These are phyloP conservation scores for Acleris laterana DNA, from an alignment of 2,888 invertebrate species.

Conservation along the genomic window DNA sequence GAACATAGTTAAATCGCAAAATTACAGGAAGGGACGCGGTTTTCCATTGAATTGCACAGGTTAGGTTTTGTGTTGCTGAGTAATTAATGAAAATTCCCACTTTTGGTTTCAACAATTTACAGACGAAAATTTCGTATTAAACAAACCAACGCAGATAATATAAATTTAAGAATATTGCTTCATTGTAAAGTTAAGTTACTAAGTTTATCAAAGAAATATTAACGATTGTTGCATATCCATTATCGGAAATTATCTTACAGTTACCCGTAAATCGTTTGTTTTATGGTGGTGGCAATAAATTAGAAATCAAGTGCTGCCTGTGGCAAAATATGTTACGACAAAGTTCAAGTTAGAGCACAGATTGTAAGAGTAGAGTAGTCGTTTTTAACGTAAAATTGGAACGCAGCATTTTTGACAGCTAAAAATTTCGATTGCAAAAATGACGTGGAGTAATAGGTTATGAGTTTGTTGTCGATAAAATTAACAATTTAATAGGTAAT, in stretches of 20 bases:
- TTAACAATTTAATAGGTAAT: constrained; percentile 53
- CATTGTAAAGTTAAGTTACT: too few relatives aligned
- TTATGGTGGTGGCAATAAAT: neutral
- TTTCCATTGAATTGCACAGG: constrained; percentile 31
- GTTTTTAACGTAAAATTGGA: constrained; percentile 19
- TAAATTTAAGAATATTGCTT: too few relatives aligned
- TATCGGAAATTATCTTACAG: too few relatives aligned
- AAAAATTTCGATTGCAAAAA: constrained; percentile 51
- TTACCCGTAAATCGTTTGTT: too few relatives aligned
- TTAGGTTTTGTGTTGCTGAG: constrained; percentile 25
- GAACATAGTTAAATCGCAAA: constrained; percentile 9
- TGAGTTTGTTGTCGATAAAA: constrained; percentile 60
- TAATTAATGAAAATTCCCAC: neutral
- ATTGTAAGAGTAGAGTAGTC: neutral
- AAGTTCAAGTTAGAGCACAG: too few relatives aligned
- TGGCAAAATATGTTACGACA: neutral
- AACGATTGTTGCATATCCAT: too few relatives aligned
- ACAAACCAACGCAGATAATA: neutral
- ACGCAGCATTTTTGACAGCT: constrained; percentile 26
- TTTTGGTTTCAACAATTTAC: neutral
- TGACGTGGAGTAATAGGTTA: constrained; percentile 75
- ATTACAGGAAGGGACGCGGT: constrained; percentile 30
- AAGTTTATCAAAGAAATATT: too few relatives aligned
- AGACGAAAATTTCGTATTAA: neutral
- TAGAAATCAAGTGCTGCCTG: neutral